These are phyloP conservation scores for Brachionus rotundiformis DNA, from an alignment of 1,140 invertebrate genomes.

Conservation along the genomic window DNA sequence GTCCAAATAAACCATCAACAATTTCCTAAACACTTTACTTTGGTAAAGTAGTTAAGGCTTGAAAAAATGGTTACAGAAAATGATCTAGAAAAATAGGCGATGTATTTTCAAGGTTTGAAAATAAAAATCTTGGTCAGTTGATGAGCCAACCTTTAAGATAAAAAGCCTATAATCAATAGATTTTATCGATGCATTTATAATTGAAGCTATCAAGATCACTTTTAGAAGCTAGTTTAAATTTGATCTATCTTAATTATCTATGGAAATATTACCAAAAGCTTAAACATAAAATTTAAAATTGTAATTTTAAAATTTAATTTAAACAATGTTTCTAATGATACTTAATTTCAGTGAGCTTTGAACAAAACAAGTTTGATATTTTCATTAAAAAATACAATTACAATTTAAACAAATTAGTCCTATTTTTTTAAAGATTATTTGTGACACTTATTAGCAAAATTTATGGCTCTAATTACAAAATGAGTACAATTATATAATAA, in stretches of 20 bases:
- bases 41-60: background rate
- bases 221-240: background rate
- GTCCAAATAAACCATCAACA: too few relatives aligned
- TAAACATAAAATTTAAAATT: background rate
- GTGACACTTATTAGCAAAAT: background rate
- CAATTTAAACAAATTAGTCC: background rate
- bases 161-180: background rate
- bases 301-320: conserved; percentile 2
- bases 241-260: background rate
- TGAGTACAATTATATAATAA: background rate
- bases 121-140: background rate
- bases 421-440: background rate
- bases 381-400: background rate
- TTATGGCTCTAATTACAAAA: background rate
- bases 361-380: background rate
- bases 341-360: background rate
- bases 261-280: background rate
- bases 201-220: background rate
- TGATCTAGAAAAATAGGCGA: background rate
- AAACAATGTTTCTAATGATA: background rate
- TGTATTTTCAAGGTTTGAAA: too few relatives aligned
- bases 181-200: background rate
- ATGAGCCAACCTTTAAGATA: background rate
- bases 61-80: background rate
- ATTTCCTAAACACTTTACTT: too few relatives aligned